phyloP scores from a whole-genome alignment of 2,888 invertebrate genomes.

The Melinopterus prodromus region DNA sequence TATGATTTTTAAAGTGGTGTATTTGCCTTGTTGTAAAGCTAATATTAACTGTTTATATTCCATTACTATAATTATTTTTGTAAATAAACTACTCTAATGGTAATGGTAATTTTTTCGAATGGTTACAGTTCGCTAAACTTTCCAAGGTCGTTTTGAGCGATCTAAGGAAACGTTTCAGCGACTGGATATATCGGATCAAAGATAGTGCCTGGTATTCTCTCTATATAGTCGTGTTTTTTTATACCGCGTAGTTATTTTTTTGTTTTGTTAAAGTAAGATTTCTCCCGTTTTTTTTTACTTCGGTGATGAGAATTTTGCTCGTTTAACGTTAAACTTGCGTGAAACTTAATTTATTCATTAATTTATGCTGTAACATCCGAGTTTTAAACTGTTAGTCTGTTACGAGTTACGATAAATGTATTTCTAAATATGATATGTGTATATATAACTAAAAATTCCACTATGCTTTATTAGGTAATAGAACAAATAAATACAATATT shows the following conservation, averaged over 20 bases:
- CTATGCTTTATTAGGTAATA: neutral
- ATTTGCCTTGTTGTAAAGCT: constrained; percentile 14
- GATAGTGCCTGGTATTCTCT: neutral
- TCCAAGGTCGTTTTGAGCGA: neutral
- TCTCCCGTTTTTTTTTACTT: neutral
- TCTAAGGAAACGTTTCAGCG: neutral
- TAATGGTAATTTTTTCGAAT: constrained; percentile 10
- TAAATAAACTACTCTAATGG: neutral
- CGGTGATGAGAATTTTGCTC: neutral
- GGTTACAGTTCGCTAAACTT: neutral
- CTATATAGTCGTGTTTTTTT: neutral
- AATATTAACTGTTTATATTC: constrained; percentile 13
- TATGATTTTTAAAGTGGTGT: constrained; percentile 4
- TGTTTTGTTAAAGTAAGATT: neutral
- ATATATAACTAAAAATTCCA: neutral
- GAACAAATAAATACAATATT: neutral
- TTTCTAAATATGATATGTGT: neutral
- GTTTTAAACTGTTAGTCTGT: neutral
- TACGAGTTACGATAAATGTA: neutral
- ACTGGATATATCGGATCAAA: neutral
- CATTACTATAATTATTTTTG: constrained; percentile 19
- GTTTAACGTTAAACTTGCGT: neutral
- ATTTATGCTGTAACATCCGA: neutral
- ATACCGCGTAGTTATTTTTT: neutral
- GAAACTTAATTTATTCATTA: neutral